These are phyloP conservation scores for Drosophila pseudotalamancana DNA, from an alignment of 2,888 invertebrate species.

Conservation along the genomic window DNA sequence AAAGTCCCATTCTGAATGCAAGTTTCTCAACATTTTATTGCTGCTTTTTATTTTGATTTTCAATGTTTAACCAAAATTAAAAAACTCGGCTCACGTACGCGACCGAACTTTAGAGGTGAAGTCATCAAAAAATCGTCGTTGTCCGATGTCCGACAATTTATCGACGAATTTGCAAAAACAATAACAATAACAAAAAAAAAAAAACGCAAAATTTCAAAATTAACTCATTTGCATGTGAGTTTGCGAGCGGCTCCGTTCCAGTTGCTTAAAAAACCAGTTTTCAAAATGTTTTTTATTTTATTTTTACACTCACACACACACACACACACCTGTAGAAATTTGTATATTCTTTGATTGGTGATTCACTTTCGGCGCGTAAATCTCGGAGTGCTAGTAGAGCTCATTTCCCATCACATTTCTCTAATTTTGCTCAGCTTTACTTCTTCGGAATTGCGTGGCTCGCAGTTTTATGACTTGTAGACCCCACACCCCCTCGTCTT, in stretches of 20 bases:
- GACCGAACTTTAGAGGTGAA: constrained; percentile 50
- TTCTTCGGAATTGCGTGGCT: constrained; percentile 34
- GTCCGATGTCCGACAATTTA: constrained; percentile 50
- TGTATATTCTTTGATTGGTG: constrained; percentile 37
- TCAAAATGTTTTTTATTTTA: constrained; percentile 27
- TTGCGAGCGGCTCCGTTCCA: constrained; percentile 41
- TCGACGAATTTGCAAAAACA: constrained; percentile 56
- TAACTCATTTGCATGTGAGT: constrained; percentile 70
- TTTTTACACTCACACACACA: constrained; percentile 18
- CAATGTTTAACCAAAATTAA: constrained; percentile 20
- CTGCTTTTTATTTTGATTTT: constrained; percentile 9
- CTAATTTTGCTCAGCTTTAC: constrained; percentile 19
- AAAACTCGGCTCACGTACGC: constrained; percentile 52
- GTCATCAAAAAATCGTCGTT: constrained; percentile 59
- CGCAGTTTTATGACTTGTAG: constrained; percentile 31
- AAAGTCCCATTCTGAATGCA: constrained; percentile 6
- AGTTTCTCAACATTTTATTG: constrained; percentile 4
- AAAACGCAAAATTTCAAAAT: constrained; percentile 63
- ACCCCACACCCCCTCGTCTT: not conserved
- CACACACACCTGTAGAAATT: constrained; percentile 4
- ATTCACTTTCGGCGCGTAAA: constrained; percentile 41
- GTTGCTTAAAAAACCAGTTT: constrained; percentile 67
- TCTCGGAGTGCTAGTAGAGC: constrained; percentile 42
- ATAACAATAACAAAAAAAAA: constrained; percentile 18
- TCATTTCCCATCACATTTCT: constrained; percentile 61